phyloP scores from a whole-genome alignment of 2,113 vertebrate genomes.

The Pelobates fuscus region DNA sequence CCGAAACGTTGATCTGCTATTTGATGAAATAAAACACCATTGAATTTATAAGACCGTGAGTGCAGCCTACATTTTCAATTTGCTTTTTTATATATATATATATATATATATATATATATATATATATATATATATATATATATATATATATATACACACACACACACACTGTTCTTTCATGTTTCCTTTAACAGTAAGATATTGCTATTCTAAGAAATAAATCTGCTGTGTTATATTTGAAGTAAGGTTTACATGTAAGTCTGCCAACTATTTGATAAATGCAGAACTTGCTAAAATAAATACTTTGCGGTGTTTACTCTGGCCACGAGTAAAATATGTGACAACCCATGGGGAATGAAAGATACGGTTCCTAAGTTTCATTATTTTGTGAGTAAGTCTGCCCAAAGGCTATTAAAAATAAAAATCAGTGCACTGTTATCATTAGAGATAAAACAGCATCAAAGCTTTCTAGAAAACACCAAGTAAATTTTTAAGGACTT shows the following conservation, averaged over 20 bases:
- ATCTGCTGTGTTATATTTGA: constrained; percentile 33
- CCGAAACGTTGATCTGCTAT: too few relatives aligned
- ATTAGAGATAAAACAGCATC: constrained; percentile 52
- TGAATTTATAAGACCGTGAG: too few relatives aligned
- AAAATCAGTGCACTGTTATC: constrained; percentile 43
- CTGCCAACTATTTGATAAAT: constrained; percentile 51
- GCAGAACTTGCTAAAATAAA: constrained; percentile 48
- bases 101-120: too few relatives aligned
- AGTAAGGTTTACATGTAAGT: constrained; percentile 37
- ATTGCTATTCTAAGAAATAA: constrained; percentile 11
- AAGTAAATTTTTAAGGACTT: constrained; percentile 47
- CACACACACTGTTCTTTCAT: neutral
- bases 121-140: too few relatives aligned
- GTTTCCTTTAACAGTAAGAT: constrained; percentile 28
- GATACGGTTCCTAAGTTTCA: constrained; percentile 45
- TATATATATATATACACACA: too few relatives aligned
- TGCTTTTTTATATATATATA: too few relatives aligned
- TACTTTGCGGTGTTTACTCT: constrained; percentile 50
- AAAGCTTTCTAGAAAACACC: constrained; percentile 49
- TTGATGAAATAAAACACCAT: too few relatives aligned
- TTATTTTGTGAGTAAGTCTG: constrained; percentile 44
- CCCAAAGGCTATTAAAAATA: constrained; percentile 49
- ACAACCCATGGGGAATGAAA: constrained; percentile 32
- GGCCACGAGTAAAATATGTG: constrained; percentile 46
- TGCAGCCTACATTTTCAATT: too few relatives aligned